A percentile compares a stretch with the other conserved stretches of the same genome.
phyloP scores from a whole-genome alignment of 1,140 invertebrate species.

The Drosophila quadrilineata region DNA sequence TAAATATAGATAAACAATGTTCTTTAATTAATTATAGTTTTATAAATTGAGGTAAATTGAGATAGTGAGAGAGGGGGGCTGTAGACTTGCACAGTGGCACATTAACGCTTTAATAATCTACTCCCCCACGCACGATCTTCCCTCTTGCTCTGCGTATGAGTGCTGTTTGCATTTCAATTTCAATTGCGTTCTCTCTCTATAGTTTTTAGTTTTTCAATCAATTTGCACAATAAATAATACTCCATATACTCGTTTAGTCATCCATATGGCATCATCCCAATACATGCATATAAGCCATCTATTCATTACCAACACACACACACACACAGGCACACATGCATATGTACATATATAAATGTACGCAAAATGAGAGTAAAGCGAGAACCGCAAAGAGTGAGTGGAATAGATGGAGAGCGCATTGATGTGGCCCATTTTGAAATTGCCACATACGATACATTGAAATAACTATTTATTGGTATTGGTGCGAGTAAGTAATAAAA shows the following conservation, averaged over 20 bases:
- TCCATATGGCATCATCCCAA: conserved; percentile 30
- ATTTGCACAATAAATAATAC: conserved; percentile 24
- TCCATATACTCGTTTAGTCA: conserved; percentile 23
- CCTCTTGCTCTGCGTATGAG: conserved; percentile 12
- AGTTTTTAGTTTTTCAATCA: conserved; percentile 24
- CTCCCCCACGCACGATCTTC: background rate
- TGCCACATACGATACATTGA: conserved; percentile 15
- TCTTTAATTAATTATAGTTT: too few species aligned
- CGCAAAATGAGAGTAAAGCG: too few species aligned
- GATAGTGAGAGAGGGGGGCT: too few species aligned
- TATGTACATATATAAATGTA: too few species aligned
- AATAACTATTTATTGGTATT: too few species aligned
- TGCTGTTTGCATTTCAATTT: conserved; percentile 17
- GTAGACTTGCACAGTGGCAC: background rate
- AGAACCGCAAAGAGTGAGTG: too few species aligned
- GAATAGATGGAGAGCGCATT: too few species aligned
- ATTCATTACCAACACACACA: conserved; percentile 1
- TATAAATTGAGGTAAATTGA: too few species aligned
- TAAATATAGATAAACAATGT: too few species aligned
- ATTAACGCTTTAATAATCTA: background rate
- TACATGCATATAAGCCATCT: conserved; percentile 2
- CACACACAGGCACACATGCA: background rate
- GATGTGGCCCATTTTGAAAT: conserved; percentile 16
- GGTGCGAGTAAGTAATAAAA: conserved; percentile 2
- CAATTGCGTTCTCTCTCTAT: too few species aligned